A percentile compares a stretch with the other conserved stretches of the same genome.
These are phyloP conservation scores for Rotaria sp. DNA, from an alignment of 2,888 invertebrate species.

Conservation along the genomic window DNA sequence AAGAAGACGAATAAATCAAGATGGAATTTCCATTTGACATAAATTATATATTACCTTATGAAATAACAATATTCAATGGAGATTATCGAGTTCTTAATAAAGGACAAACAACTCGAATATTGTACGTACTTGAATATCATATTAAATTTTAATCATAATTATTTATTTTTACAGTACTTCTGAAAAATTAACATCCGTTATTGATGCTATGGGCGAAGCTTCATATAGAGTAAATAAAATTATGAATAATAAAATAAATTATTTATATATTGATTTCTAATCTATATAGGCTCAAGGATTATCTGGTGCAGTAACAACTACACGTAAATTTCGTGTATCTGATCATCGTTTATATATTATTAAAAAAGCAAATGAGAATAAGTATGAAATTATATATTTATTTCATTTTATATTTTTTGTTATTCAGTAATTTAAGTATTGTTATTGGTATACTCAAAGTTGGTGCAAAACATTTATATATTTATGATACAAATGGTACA, in stretches of 20 bases:
- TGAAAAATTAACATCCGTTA: conserved; percentile 46
- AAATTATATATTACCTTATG: conserved; percentile 46
- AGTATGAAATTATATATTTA: conserved; percentile 44
- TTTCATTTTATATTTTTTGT: background rate
- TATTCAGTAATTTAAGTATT: conserved; percentile 57
- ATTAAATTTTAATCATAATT: background rate
- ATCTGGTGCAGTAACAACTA: conserved; percentile 50
- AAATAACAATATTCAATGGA: conserved; percentile 47
- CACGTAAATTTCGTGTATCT: conserved; percentile 48
- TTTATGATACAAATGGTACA: conserved; percentile 56
- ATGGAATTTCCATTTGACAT: conserved; percentile 52
- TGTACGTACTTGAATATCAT: background rate
- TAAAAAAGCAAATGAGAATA: conserved; percentile 48
- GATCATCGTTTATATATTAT: conserved; percentile 53
- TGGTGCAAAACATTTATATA: conserved; percentile 78
- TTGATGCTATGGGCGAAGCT: conserved; percentile 53
- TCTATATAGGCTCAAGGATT: conserved; percentile 53
- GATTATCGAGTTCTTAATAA: conserved; percentile 32
- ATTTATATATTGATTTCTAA: no score
- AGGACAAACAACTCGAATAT: background rate
- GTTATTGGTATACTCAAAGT: conserved; percentile 76
- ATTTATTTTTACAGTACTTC: background rate
- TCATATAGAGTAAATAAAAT: conserved; percentile 49
- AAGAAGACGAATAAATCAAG: background rate
- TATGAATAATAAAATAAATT: background rate